Conservation (phyloP, 1,140 invertebrate species). For the Meteorus sp. region DNA sequence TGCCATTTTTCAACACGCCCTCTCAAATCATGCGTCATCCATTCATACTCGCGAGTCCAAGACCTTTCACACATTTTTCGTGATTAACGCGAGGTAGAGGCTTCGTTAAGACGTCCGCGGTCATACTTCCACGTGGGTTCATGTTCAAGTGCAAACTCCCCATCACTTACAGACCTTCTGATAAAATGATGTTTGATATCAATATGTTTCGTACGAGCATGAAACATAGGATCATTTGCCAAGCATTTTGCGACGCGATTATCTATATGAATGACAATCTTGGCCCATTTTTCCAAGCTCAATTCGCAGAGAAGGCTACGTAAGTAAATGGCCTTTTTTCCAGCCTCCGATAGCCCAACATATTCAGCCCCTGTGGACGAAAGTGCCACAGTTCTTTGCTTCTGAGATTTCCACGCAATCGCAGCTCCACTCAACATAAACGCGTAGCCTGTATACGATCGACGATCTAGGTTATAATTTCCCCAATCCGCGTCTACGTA, state of each 20-base stretch:
- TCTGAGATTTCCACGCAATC: constrained; percentile 11
- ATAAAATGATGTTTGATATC: constrained; percentile 22
- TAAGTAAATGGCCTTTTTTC: constrained; percentile 8
- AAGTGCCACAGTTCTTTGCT: constrained; percentile 38
- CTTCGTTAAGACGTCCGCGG: constrained; percentile 38
- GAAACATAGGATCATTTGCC: constrained; percentile 14
- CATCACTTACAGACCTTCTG: constrained; percentile 6
- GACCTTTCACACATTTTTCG: too few relatives aligned
- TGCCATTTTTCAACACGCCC: too few relatives aligned
- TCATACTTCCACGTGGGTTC: constrained; percentile 33
- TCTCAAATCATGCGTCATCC: too few relatives aligned
- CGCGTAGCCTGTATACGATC: constrained; percentile 35
- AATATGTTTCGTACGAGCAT: constrained; percentile 22
- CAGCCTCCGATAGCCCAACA: constrained; percentile 4
- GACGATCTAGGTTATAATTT: constrained; percentile 32
- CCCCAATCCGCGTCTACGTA: constrained; percentile 52
- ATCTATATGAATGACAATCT: constrained; percentile 6
- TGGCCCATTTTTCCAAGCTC: neutral
- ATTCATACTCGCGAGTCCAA: too few relatives aligned
- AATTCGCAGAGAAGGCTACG: constrained; percentile 12
- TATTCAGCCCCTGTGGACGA: constrained; percentile 21
- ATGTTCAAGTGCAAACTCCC: constrained; percentile 27
- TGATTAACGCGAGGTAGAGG: constrained; percentile 8
- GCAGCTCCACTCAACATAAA: constrained; percentile 25
- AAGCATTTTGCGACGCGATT: constrained; percentile 15